phyloP scores from a whole-genome alignment of 2,113 vertebrate species.

The Lepus americanus region DNA sequence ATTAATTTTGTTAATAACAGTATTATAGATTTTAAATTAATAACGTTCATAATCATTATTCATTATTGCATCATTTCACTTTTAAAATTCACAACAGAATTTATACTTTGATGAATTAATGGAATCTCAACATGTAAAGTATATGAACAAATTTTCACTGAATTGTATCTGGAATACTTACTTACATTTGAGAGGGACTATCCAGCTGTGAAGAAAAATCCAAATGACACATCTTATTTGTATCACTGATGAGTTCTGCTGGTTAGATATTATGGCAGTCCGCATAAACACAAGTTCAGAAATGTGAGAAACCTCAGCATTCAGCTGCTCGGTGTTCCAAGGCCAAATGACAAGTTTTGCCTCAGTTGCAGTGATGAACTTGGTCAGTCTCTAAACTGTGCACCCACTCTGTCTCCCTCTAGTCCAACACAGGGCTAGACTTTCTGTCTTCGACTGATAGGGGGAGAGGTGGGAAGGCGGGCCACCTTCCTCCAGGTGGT shows the following conservation, averaged over 20 bases:
- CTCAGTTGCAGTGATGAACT: not conserved
- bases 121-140: slow-evolving; percentile 4
- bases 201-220: not conserved
- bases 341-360: not conserved
- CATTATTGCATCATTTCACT: too few relatives aligned
- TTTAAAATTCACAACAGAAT: too few relatives aligned
- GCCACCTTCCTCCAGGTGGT: too few relatives aligned
- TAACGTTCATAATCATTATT: too few relatives aligned
- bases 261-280: too few relatives aligned
- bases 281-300: not conserved
- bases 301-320: not conserved
- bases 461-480: not conserved
- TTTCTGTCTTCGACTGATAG: not conserved
- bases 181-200: not conserved
- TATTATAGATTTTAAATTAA: too few relatives aligned
- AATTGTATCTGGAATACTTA: not conserved
- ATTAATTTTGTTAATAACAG: too few relatives aligned
- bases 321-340: not conserved
- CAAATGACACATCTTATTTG: too few relatives aligned
- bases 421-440: not conserved
- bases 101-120: not conserved
- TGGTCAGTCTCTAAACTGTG: not conserved
- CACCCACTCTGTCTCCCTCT: not conserved
- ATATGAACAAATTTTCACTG: not conserved
- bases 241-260: not conserved